Percentiles rank a stretch among this genome's conserved stretches.
Conservation (phyloP, 2,113 vertebrate genomes). For the Megaptera novaeangliae region DNA sequence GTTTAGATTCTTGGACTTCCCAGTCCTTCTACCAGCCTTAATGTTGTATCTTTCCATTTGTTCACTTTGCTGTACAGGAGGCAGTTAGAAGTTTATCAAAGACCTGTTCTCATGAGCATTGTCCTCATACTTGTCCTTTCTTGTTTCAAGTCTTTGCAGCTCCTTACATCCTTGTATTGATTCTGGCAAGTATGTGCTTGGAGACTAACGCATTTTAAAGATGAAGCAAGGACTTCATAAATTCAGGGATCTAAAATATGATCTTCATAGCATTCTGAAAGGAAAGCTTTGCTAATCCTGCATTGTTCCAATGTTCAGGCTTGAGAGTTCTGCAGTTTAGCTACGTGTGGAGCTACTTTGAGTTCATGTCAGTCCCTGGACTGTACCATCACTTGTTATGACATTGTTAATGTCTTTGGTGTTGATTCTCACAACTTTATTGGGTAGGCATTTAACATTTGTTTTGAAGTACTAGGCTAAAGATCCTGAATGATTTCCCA, state of each 20-base stretch:
- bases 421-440: conserved; percentile 1
- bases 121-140: conserved; percentile 58
- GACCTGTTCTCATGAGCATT: conserved; percentile 52
- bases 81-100: conserved; percentile 46
- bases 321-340: background rate
- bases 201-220: conserved; percentile 39
- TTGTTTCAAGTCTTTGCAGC: conserved; percentile 55
- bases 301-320: background rate
- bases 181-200: conserved; percentile 26
- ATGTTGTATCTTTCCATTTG: conserved; percentile 31
- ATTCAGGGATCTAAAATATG: background rate
- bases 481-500: conserved; percentile 26
- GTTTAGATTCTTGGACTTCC: background rate
- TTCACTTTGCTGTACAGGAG: conserved; percentile 25
- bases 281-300: background rate
- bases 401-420: background rate
- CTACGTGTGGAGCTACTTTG: background rate
- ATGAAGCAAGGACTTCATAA: conserved; percentile 11
- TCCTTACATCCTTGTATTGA: conserved; percentile 31
- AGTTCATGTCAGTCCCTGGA: background rate
- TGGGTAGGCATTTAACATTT: background rate
- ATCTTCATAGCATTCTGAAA: background rate
- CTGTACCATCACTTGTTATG: background rate
- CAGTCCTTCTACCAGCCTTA: background rate
- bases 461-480: conserved; percentile 7